phyloP scores from a whole-genome alignment of 1,140 invertebrate genomes.

The Sycophila sp. region DNA sequence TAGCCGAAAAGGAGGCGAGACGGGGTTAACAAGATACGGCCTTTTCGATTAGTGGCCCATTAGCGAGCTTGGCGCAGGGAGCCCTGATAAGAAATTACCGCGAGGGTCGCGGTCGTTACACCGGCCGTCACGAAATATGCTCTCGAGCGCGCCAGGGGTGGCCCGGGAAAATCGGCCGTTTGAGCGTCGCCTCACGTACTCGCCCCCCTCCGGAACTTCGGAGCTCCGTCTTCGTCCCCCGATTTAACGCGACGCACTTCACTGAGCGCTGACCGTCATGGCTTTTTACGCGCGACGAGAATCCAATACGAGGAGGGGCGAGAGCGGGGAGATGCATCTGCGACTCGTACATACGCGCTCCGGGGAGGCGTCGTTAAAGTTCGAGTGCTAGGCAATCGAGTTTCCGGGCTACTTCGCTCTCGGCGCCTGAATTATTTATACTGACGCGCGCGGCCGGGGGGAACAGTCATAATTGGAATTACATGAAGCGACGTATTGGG shows the following conservation, averaged over 20 bases:
- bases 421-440: slow-evolving; percentile 2
- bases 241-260: slow-evolving; percentile 21
- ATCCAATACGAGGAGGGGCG: slow-evolving; percentile 22
- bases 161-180: slow-evolving; percentile 53
- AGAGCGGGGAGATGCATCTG: not conserved
- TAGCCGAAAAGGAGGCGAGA: not conserved
- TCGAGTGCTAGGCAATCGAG: not conserved
- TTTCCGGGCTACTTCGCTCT: not conserved
- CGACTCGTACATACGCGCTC: too few relatives aligned
- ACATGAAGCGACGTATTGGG: not conserved
- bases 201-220: too few relatives aligned
- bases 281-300: slow-evolving; percentile 20
- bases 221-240: not conserved
- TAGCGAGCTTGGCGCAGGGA: too few relatives aligned
- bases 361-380: not conserved
- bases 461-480: slow-evolving; percentile 11
- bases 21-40: not conserved
- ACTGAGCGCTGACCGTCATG: slow-evolving; percentile 7
- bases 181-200: slow-evolving; percentile 57
- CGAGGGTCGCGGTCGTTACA: not conserved
- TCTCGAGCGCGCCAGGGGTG: not conserved
- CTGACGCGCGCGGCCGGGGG: not conserved
- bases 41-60: not conserved
- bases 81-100: not conserved
- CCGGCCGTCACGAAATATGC: not conserved